Conservation (phyloP, 2,888 invertebrate genomes). For the Isoperla grammatica region DNA sequence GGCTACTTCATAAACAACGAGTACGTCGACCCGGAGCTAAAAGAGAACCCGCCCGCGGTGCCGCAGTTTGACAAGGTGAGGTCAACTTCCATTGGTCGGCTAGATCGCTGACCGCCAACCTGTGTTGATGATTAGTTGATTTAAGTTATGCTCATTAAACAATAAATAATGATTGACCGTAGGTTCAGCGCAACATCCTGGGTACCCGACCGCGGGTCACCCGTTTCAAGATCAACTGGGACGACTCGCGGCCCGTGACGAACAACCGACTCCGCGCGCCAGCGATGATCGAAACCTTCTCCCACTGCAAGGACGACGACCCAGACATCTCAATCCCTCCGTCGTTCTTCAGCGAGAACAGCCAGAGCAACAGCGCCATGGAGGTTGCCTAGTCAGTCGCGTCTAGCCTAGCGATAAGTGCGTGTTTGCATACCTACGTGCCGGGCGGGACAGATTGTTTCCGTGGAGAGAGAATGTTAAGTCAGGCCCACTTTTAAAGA, state of each 20-base stretch:
- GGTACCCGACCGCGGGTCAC: conserved; percentile 93
- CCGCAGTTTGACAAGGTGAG: conserved; percentile 92
- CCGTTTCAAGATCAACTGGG: conserved; percentile 97
- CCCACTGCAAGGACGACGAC: not conserved
- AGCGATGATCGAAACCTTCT: not conserved
- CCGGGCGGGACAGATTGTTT: too few species aligned
- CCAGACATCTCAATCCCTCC: not conserved
- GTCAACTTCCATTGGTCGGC: too few species aligned
- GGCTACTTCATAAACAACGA: conserved; percentile 99
- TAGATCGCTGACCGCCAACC: not conserved
- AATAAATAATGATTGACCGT: too few species aligned
- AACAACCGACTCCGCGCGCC: not conserved
- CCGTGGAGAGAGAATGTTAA: too few species aligned
- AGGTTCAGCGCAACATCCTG: conserved; percentile 69
- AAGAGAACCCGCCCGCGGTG: conserved; percentile 89
- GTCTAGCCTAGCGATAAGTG: too few species aligned
- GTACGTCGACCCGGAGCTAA: conserved; percentile 85
- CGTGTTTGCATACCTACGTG: too few species aligned
- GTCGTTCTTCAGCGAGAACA: conserved; percentile 22
- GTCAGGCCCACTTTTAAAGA: too few species aligned
- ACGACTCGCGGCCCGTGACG: conserved; percentile 48
- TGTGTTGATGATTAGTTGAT: too few species aligned
- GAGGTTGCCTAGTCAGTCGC: conserved; percentile 20
- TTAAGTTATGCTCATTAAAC: too few species aligned
- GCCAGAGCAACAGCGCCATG: conserved; percentile 28